phyloP scores from a whole-genome alignment of 2,888 invertebrate species.

The Xestoiulus laeticollis region DNA sequence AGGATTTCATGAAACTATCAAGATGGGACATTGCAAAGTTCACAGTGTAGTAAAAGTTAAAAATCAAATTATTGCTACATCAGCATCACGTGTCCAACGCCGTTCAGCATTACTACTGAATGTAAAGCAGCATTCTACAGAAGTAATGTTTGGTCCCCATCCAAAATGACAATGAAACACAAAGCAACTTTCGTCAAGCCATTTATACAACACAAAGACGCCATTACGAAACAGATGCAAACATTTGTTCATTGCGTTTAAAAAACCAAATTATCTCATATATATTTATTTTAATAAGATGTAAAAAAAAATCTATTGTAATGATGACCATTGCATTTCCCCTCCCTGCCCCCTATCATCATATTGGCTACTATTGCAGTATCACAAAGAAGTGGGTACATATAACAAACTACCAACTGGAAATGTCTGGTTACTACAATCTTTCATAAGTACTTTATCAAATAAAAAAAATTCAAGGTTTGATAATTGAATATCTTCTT shows the following conservation, averaged over 20 bases:
- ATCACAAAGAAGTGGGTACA: neutral
- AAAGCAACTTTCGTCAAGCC: neutral
- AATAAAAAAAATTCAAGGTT: slow-evolving; percentile 31
- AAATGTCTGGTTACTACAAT: slow-evolving; percentile 8
- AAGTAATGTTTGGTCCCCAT: neutral
- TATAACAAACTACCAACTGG: neutral
- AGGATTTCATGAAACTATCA: too few species aligned
- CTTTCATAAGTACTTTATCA: neutral
- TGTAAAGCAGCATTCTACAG: neutral
- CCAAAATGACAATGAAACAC: neutral
- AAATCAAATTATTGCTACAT: too few species aligned
- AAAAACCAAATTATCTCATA: slow-evolving; percentile 27
- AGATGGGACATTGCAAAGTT: too few species aligned
- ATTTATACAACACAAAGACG: neutral
- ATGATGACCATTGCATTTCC: neutral
- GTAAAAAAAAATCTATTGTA: neutral
- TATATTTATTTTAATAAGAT: slow-evolving; percentile 2
- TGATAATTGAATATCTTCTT: slow-evolving; percentile 27
- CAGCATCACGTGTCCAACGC: too few species aligned
- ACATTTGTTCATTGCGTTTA: slow-evolving; percentile 16
- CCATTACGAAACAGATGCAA: neutral
- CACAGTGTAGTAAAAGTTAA: too few species aligned
- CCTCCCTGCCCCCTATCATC: neutral
- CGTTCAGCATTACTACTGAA: neutral
- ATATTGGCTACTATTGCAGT: neutral